Conservation (phyloP, 2,797 vertebrate genomes). For the Sebastes cheni region DNA sequence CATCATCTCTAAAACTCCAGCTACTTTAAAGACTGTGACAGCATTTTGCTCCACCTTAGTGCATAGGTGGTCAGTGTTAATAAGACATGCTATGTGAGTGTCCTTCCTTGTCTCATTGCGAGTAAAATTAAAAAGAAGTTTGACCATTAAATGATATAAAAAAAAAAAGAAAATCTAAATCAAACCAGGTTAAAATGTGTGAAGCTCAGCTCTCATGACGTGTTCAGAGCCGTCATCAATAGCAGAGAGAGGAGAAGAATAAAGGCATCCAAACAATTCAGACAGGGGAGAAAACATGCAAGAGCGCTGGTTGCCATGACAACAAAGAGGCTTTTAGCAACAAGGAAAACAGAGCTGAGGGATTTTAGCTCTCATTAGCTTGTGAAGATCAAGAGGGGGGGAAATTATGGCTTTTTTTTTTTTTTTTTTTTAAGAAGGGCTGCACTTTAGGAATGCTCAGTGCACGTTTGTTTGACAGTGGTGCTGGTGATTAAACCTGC, state of each 20-base stretch:
- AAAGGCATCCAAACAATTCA: slow-evolving; percentile 41
- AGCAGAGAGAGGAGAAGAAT: slow-evolving; percentile 2
- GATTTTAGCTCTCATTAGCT: slow-evolving; percentile 50
- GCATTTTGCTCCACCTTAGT: background rate
- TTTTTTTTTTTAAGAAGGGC: background rate
- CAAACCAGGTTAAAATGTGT: background rate
- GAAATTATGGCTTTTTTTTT: background rate
- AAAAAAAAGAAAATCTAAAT: background rate
- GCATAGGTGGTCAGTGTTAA: background rate
- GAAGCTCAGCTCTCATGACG: background rate
- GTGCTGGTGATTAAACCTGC: slow-evolving; percentile 7
- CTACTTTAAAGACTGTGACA: background rate
- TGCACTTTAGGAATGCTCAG: slow-evolving; percentile 14
- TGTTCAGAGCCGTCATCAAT: slow-evolving; percentile 9
- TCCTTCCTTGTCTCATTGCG: background rate
- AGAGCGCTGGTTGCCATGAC: slow-evolving; percentile 41
- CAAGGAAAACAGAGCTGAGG: slow-evolving; percentile 4
- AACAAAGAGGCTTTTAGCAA: slow-evolving; percentile 59
- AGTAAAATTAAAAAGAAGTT: too few relatives aligned
- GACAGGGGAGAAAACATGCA: background rate
- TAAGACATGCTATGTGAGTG: background rate
- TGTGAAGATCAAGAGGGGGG: slow-evolving; percentile 40
- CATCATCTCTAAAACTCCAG: background rate
- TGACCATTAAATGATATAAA: background rate
- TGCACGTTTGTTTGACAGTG: background rate